Conservation (phyloP, 2,113 vertebrate species). For the Hiodon alosoides region DNA sequence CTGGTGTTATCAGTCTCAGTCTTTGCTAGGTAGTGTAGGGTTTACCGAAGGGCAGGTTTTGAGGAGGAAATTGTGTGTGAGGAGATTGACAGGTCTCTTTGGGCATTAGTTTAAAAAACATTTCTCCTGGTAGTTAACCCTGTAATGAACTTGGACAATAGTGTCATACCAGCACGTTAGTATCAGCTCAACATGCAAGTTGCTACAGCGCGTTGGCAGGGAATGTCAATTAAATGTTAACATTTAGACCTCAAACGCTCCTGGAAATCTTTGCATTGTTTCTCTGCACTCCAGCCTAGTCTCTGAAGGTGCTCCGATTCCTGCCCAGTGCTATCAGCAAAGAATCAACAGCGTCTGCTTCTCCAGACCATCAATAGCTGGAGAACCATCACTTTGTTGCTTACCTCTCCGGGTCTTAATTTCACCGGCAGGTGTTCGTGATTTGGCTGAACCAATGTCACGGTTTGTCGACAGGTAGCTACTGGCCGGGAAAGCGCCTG, state of each 20-base stretch:
- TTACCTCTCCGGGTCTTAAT: background rate
- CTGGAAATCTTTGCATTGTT: background rate
- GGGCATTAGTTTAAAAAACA: background rate
- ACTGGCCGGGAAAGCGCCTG: background rate
- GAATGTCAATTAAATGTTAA: background rate
- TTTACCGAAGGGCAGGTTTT: background rate
- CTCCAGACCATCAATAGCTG: conserved; percentile 1
- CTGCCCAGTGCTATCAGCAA: background rate
- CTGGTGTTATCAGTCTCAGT: background rate
- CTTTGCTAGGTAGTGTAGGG: too few species aligned
- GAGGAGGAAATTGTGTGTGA: background rate
- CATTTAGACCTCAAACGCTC: background rate
- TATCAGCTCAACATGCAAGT: background rate
- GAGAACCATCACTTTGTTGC: background rate
- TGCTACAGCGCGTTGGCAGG: background rate
- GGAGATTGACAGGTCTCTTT: background rate
- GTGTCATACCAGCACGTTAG: background rate
- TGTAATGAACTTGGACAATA: background rate
- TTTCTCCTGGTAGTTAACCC: background rate
- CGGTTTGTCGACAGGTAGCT: background rate
- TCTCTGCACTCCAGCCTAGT: background rate
- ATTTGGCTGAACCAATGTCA: background rate
- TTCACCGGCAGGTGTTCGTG: conserved; percentile 10
- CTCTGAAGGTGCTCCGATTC: background rate
- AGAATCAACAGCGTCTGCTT: background rate